These are phyloP conservation scores for Luperina testacea DNA, from an alignment of 2,888 invertebrate genomes.

Conservation along the genomic window DNA sequence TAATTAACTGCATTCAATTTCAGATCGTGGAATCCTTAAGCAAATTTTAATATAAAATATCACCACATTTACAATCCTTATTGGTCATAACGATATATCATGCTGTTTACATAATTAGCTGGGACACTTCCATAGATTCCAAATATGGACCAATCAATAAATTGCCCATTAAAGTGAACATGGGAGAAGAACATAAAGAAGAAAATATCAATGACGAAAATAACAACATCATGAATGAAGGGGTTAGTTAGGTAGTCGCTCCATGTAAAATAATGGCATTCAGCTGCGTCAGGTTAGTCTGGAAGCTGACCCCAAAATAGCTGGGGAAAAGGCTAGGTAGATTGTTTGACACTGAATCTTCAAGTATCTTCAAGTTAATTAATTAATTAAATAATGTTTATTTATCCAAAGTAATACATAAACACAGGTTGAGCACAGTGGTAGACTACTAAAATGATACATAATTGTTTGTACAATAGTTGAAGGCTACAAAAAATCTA, in stretches of 20 bases:
- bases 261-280: neutral
- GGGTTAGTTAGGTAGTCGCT: neutral
- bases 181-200: neutral
- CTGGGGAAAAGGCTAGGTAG: neutral
- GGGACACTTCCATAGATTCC: slow-evolving; percentile 1
- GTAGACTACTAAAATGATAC: neutral
- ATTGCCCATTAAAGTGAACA: slow-evolving; percentile 21
- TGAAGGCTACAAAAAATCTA: neutral
- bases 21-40: neutral
- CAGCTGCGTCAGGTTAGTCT: neutral
- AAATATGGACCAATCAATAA: slow-evolving; percentile 15
- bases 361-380: neutral
- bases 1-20: slow-evolving; percentile 17
- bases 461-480: neutral
- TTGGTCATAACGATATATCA: slow-evolving; percentile 9
- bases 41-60: slow-evolving; percentile 28
- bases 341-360: neutral
- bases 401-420: no score
- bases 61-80: neutral
- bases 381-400: no score
- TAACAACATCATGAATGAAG: neutral
- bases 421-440: neutral
- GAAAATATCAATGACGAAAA: slow-evolving; percentile 7
- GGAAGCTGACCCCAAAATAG: no score
- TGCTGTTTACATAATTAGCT: neutral